Conservation (phyloP, 2,113 vertebrate genomes). For the Ornithorhynchus anatinus region DNA sequence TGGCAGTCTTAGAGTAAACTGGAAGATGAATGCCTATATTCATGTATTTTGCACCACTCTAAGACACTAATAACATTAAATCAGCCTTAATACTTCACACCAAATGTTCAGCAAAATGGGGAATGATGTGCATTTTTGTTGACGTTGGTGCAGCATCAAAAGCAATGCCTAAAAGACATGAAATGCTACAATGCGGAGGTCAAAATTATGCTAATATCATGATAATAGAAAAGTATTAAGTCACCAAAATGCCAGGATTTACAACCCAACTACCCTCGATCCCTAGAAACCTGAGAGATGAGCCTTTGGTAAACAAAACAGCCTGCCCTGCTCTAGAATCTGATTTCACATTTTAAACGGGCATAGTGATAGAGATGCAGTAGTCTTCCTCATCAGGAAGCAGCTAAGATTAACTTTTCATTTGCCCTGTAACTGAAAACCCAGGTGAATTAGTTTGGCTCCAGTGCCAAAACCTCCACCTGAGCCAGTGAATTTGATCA, state of each 20-base stretch:
- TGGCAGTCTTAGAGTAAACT: slow-evolving; percentile 70
- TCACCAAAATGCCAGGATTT: slow-evolving; percentile 77
- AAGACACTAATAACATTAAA: slow-evolving; percentile 76
- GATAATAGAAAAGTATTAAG: slow-evolving; percentile 76
- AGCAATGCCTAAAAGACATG: slow-evolving; percentile 67
- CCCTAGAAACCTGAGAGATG: slow-evolving; percentile 62
- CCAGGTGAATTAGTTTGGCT: slow-evolving; percentile 25
- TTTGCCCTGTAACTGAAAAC: slow-evolving; percentile 58
- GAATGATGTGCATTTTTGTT: slow-evolving; percentile 70
- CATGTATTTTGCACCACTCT: slow-evolving; percentile 71
- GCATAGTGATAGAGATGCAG: slow-evolving; percentile 69
- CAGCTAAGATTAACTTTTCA: slow-evolving; percentile 66
- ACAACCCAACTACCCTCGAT: slow-evolving; percentile 62
- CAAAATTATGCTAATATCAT: slow-evolving; percentile 76
- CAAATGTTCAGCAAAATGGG: slow-evolving; percentile 73
- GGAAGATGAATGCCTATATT: slow-evolving; percentile 72
- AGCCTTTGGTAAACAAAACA: slow-evolving; percentile 70
- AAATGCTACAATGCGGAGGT: slow-evolving; percentile 71
- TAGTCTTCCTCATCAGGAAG: slow-evolving; percentile 56
- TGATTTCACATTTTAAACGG: slow-evolving; percentile 75
- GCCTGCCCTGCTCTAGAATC: slow-evolving; percentile 50
- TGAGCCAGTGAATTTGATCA: slow-evolving; percentile 43
- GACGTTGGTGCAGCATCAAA: slow-evolving; percentile 67
- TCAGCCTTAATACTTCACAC: slow-evolving; percentile 74
- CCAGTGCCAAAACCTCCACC: neutral